phyloP scores from a whole-genome alignment of 2,113 vertebrate genomes.

The Otocyon megalotis region DNA sequence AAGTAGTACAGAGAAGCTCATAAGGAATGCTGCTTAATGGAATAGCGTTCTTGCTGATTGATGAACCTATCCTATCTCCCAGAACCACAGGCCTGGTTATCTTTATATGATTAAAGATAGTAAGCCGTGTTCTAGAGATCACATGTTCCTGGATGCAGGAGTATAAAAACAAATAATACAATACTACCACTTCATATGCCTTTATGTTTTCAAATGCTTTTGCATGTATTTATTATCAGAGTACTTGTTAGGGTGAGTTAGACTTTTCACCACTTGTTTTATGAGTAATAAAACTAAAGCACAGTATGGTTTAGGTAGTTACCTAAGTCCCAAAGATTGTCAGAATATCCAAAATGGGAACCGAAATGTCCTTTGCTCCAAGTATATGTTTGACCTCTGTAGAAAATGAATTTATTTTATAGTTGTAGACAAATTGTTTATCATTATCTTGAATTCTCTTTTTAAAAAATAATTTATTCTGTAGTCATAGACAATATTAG shows the following conservation, averaged over 20 bases:
- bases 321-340: background rate
- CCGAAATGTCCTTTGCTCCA: background rate
- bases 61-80: constrained; percentile 45
- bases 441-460: background rate
- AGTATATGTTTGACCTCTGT: background rate
- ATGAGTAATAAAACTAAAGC: background rate
- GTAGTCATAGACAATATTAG: background rate
- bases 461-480: background rate
- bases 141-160: background rate
- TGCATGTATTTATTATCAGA: background rate
- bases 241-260: background rate
- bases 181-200: background rate
- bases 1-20: constrained; percentile 47
- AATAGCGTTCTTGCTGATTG: constrained; percentile 64
- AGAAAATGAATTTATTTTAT: background rate
- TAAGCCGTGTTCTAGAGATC: background rate
- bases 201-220: background rate
- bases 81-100: background rate
- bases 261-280: background rate
- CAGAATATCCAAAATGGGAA: background rate
- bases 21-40: constrained; percentile 68
- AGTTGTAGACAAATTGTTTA: background rate
- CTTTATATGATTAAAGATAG: constrained; percentile 25
- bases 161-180: background rate
- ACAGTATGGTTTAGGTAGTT: background rate